Base-by-base conservation (phyloP, 2,888 invertebrate genomes). In the Leptothorax acervorum region DNA sequence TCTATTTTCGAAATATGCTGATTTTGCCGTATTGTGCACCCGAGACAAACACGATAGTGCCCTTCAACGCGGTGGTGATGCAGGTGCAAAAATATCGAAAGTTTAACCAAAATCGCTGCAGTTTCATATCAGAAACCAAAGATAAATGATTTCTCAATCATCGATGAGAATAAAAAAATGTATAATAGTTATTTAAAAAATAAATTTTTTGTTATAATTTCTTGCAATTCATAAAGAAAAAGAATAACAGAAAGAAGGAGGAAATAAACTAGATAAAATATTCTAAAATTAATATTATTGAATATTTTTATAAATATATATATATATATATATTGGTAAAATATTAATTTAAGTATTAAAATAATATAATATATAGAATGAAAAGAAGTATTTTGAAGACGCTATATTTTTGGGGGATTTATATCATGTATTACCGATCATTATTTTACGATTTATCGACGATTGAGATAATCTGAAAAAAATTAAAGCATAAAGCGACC, bases 401-500 rank as follows among this genome's bases (percentile, higher is more conserved):
- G 62, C 11, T n/a, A 75, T 35, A 75, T 45, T 35, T 39, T 28
- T 42, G 0, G 60, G 12, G 63, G 48, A 57, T 23, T 70, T 39
- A 65, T 68, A 6, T 28, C 12, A 11, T 18, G 8, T 63, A 60
- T 55, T 15, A n/a, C 2, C 12, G 18, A 45, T n/a, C 42, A 15
- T 75, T 65, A n/a, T 48, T 48, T 48, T 31, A 28, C 12, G 8
- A 3, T 23, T 51, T 28, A 78, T 83, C 79, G 84, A 70, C 71
- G 82, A 78, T 73, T 62, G 53, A 79, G 79, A 79, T 28, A 70
- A 81, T 71, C 73, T 23, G 48, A 51, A 42, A 79, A 70, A 23
- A 66, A 79, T 85, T 76, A 79, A 83, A 84, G 82, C 84, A 70
- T 87, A 60, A 90, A 89, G 88, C 89, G 82, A 86, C 86, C 85